phyloP scores from a whole-genome alignment of 92 coral and sea anemone genomes.

The Pocillopora meandrina region DNA sequence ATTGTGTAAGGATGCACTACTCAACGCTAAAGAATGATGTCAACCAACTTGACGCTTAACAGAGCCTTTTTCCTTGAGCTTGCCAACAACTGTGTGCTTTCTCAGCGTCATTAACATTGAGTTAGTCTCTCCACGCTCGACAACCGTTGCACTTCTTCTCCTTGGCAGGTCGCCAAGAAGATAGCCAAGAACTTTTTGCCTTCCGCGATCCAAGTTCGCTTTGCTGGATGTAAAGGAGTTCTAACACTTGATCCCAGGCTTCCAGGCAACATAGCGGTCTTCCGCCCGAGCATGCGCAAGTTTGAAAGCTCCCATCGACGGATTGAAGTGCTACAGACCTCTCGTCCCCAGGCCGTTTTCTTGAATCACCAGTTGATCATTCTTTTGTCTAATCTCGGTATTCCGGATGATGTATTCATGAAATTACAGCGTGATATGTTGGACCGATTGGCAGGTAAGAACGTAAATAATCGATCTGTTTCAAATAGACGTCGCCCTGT shows the following conservation, averaged over 20 bases:
- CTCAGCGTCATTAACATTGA: too few species aligned
- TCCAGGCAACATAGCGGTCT: constrained; percentile 58
- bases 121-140: too few species aligned
- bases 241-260: constrained; percentile 77
- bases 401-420: constrained; percentile 90
- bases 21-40: too few species aligned
- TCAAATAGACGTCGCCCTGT: not conserved
- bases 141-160: too few species aligned
- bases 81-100: too few species aligned
- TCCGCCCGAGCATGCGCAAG: constrained; percentile 96
- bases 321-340: constrained; percentile 93
- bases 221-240: constrained; percentile 97
- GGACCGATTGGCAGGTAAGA: constrained; percentile 85
- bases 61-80: too few species aligned
- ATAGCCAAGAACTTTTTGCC: constrained; percentile 71
- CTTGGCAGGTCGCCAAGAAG: constrained; percentile 67
- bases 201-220: constrained; percentile 96
- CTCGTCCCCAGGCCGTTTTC: constrained; percentile 97
- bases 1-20: too few species aligned
- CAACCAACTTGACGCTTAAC: too few species aligned
- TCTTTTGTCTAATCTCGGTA: constrained; percentile 93
- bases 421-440: constrained; percentile 75
- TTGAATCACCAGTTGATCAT: constrained; percentile 92
- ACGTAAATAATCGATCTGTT: not conserved
- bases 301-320: constrained; percentile 88